A percentile compares a stretch with the other conserved stretches of the same genome.
phyloP scores from a whole-genome alignment of 2,888 invertebrate genomes.

The Phytoseiulus persimilis region DNA sequence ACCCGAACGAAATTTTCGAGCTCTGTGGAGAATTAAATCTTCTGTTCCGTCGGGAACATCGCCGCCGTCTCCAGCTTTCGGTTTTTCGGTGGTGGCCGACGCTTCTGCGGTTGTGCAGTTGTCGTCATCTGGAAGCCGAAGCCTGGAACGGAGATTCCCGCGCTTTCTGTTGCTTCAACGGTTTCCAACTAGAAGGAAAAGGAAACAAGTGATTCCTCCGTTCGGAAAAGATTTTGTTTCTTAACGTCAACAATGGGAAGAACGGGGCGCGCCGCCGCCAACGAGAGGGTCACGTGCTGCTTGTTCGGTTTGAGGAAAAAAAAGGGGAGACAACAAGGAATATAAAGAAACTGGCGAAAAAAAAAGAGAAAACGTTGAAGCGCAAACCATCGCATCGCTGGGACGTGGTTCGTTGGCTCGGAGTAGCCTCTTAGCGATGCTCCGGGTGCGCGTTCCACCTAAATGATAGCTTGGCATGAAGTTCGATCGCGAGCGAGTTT shows the following conservation, averaged over 20 bases:
- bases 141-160: not conserved
- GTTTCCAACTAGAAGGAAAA: not conserved
- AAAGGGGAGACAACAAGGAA: not conserved
- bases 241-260: not conserved
- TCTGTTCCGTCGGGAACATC: not conserved
- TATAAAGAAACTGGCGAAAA: not conserved
- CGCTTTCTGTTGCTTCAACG: not conserved
- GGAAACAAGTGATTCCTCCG: not conserved
- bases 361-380: not conserved
- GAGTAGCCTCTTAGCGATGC: not conserved
- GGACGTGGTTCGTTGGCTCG: not conserved
- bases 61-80: not conserved
- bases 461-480: not conserved
- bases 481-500: not conserved
- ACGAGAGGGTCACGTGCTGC: constrained; percentile 5
- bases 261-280: not conserved
- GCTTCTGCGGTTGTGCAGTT: no score
- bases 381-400: not conserved
- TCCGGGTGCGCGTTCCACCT: not conserved
- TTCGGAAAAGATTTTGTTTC: not conserved
- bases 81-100: no score
- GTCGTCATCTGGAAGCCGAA: not conserved
- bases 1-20: not conserved
- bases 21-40: not conserved
- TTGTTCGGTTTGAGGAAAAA: not conserved